Evolutionary conservation across 2,113 vertebrate genomes (phyloP), one percentile per base, ranked within the genome.

Genomic region (Myodes glareolus): DNA sequence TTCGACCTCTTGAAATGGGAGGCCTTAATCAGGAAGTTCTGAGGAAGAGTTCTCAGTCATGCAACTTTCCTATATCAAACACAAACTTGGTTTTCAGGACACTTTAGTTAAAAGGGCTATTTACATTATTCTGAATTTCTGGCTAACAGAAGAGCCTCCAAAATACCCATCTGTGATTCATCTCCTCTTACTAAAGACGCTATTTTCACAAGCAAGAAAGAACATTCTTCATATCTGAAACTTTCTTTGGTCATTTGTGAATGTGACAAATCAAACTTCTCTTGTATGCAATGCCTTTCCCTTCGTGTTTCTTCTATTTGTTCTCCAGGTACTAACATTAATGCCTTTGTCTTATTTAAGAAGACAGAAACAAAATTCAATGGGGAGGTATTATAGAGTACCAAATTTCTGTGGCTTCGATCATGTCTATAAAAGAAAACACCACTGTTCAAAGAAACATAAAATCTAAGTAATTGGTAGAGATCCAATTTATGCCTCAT

Each of bases 101-200:
- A 50, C 45, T 78, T 89, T 90, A 85, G n/a, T n/a, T 65, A 75
- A n/a, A 76, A 89, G 12, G 7, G 29, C 13, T 91, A 1, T 84
- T 95, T 45, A 55, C 2, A 50, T 92, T 76, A 61, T 94, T 97
- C 65, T 88, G 70, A 58, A 8, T 81, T 92, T 94, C 76, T 76
- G 80, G 7, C 31, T 77, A 45, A 78, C 11, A 70, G 61, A 88
- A 80, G 63, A 75, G 27, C 31, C 36, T 81, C 4, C 27, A 36
- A 72, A 52, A 58, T 2, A 82, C 3, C 50, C 36, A 50, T 78
- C 90, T 90, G 17, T 61, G 55, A 76, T 72, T 94, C 23, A 77
- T 82, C 52, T 68, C 17, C 14, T 94, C 61, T 58, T 90, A n/a
- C 42, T 47, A 67, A 75, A 89, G 42, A 72, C 36, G 5, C 2